A percentile compares a stretch with the other conserved stretches of the same genome.
Conservation (phyloP, 2,797 vertebrate genomes). For the Acanthopagrus latus region DNA sequence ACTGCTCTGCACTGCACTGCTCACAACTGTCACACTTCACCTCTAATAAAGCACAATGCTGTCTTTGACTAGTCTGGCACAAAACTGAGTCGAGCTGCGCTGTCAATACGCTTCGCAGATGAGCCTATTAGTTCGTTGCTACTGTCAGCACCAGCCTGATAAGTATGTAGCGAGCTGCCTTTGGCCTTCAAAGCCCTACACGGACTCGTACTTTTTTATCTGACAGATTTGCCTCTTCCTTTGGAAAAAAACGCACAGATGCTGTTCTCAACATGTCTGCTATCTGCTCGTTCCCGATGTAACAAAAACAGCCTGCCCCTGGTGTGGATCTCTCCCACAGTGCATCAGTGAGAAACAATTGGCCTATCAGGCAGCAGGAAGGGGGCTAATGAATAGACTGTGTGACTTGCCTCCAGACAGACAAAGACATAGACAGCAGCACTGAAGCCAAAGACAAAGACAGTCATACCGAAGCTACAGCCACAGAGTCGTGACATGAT, state of each 20-base stretch:
- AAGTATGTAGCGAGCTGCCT: conserved; percentile 59
- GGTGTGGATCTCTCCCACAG: conserved; percentile 54
- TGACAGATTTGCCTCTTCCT: conserved; percentile 72
- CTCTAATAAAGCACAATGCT: conserved; percentile 66
- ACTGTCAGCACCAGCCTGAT: conserved; percentile 72
- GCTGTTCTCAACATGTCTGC: conserved; percentile 63
- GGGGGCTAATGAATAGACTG: conserved; percentile 68
- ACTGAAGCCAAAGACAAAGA: conserved; percentile 35
- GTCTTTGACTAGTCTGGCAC: conserved; percentile 62
- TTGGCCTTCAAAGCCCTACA: conserved; percentile 72
- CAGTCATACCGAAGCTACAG: conserved; percentile 28
- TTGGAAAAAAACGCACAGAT: conserved; percentile 43
- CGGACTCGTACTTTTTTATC: conserved; percentile 62
- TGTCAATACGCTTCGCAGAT: conserved; percentile 72
- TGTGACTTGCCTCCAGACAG: conserved; percentile 62
- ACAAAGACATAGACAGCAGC: conserved; percentile 39
- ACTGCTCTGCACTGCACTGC: conserved; percentile 36
- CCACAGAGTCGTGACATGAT: conserved; percentile 34
- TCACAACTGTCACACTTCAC: conserved; percentile 67
- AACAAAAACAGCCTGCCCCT: conserved; percentile 65
- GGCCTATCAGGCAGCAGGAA: conserved; percentile 68
- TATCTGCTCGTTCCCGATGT: conserved; percentile 59
- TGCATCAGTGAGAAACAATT: conserved; percentile 63
- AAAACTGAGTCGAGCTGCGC: conserved; percentile 44
- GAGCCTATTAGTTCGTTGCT: conserved; percentile 75